These are phyloP conservation scores for Sapajus apella DNA, from an alignment of 2,113 vertebrate genomes.

Conservation along the genomic window DNA sequence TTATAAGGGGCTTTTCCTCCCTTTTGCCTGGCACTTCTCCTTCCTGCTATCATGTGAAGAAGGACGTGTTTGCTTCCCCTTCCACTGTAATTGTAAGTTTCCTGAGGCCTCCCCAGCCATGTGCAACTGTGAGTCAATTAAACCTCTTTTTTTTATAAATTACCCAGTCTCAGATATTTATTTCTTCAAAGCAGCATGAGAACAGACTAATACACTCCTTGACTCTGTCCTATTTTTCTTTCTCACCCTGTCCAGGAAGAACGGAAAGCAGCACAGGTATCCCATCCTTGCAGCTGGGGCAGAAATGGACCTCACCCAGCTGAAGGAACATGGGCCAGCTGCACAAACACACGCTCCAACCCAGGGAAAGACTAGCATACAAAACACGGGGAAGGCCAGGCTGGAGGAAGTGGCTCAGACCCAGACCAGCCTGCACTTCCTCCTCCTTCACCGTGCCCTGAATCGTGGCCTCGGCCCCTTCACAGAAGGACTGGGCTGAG, in stretches of 20 bases:
- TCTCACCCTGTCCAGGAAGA: not conserved
- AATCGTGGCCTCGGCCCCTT: fast-evolving
- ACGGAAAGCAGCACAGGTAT: not conserved
- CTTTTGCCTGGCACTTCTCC: too few species aligned
- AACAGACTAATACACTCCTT: too few species aligned
- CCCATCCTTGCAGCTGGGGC: fast-evolving
- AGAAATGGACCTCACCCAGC: not conserved
- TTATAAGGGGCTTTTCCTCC: too few species aligned
- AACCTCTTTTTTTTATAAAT: too few species aligned
- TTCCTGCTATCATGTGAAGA: too few species aligned
- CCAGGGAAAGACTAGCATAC: not conserved
- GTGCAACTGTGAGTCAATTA: too few species aligned
- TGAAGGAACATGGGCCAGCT: too few species aligned
- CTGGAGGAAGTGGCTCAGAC: not conserved
- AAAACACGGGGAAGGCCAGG: not conserved
- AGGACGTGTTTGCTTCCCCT: too few species aligned
- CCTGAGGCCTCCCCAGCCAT: too few species aligned
- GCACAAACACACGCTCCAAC: fast-evolving
- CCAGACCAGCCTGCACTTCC: fast-evolving
- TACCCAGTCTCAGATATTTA: too few species aligned
- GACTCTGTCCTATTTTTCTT: not conserved
- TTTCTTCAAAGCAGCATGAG: too few species aligned
- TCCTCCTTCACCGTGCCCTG: not conserved
- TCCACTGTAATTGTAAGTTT: too few species aligned
- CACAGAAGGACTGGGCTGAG: not conserved